phyloP scores from a whole-genome alignment of 2,888 invertebrate species.

The Apodemia zela region DNA sequence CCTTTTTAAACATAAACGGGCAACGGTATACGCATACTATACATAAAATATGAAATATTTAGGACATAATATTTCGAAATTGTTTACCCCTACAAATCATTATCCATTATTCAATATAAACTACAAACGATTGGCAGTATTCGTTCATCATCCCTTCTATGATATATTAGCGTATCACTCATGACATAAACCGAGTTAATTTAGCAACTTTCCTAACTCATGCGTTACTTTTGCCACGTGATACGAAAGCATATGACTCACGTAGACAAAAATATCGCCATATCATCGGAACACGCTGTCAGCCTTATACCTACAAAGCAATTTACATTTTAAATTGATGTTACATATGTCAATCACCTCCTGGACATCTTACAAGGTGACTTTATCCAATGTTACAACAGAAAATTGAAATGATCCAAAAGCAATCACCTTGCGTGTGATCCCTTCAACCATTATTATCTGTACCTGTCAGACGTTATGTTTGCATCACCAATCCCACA shows the following conservation, averaged over 20 bases:
- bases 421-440: conserved; percentile 54
- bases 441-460: conserved; percentile 62
- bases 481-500: conserved; percentile 16
- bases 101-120: conserved; percentile 65
- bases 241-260: not conserved
- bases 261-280: not conserved
- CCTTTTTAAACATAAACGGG: conserved; percentile 39
- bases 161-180: conserved; percentile 54
- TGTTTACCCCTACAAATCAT: conserved; percentile 71
- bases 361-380: conserved; percentile 30
- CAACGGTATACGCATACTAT: conserved; percentile 63
- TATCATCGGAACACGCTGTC: conserved; percentile 19
- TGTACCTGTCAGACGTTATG: conserved; percentile 12
- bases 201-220: conserved; percentile 1
- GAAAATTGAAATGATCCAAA: conserved; percentile 33
- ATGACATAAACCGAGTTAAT: conserved; percentile 19
- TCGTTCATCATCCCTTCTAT: conserved; percentile 57
- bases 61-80: conserved; percentile 73
- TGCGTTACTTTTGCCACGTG: not conserved
- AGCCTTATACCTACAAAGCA: conserved; percentile 33
- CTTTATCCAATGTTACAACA: not conserved
- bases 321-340: conserved; percentile 30
- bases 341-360: conserved; percentile 28
- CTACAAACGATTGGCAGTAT: conserved; percentile 79
- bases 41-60: conserved; percentile 67